These are phyloP conservation scores for Solenodon paradoxus DNA, from an alignment of 2,113 vertebrate genomes.

Conservation along the genomic window DNA sequence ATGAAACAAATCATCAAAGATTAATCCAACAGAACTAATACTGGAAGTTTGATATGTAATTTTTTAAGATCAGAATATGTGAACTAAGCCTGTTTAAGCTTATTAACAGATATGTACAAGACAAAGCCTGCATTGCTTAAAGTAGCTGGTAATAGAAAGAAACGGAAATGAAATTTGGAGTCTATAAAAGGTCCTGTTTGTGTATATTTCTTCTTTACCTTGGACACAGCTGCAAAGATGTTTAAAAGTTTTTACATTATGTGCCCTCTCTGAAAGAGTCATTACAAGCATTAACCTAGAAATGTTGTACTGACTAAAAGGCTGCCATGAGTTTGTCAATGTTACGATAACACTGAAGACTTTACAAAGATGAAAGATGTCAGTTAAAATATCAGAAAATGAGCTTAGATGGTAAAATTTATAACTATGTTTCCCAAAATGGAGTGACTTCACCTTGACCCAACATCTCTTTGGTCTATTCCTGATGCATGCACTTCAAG, in stretches of 20 bases:
- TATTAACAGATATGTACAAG: background rate
- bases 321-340: background rate
- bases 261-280: background rate
- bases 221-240: background rate
- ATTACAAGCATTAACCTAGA: background rate
- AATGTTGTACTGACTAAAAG: background rate
- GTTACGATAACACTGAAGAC: background rate
- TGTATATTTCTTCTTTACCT: background rate
- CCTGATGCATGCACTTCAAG: background rate
- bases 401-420: background rate
- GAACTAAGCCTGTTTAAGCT: background rate
- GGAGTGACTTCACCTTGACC: background rate
- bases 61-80: background rate
- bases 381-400: background rate
- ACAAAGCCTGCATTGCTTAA: background rate
- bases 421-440: background rate
- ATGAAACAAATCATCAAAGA: background rate
- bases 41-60: background rate
- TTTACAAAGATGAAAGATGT: background rate
- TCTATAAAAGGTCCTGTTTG: background rate
- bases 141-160: background rate
- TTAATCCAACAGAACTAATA: background rate
- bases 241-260: background rate
- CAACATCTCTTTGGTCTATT: background rate
- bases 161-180: slow-evolving; percentile 12